These are phyloP conservation scores for Pao palembangensis DNA, from an alignment of 2,113 vertebrate genomes.

Conservation along the genomic window DNA sequence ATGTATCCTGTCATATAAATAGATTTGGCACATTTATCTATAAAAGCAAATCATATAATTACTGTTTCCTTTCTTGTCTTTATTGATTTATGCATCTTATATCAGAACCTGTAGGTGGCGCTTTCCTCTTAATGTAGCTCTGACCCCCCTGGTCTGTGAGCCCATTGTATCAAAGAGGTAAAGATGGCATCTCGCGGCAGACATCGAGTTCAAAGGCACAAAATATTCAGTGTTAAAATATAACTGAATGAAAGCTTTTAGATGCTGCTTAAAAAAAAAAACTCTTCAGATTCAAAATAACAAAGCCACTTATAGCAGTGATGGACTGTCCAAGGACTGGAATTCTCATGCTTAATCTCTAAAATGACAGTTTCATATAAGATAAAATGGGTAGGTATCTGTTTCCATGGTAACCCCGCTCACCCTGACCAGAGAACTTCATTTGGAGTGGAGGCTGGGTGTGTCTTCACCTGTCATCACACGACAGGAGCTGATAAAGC, in stretches of 20 bases:
- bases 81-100: background rate
- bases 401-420: slow-evolving; percentile 27
- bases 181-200: slow-evolving; percentile 62
- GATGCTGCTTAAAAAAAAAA: background rate
- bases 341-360: background rate
- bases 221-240: slow-evolving; percentile 54
- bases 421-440: background rate
- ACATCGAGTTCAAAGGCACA: slow-evolving; percentile 57
- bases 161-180: slow-evolving; percentile 57
- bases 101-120: slow-evolving; percentile 57
- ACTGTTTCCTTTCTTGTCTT: too few species aligned
- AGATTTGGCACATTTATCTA: too few species aligned
- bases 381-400: slow-evolving; percentile 2
- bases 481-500: slow-evolving; percentile 21
- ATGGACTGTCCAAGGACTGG: background rate
- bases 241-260: slow-evolving; percentile 32
- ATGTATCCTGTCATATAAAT: too few species aligned
- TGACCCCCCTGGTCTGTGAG: slow-evolving; percentile 52
- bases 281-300: too few species aligned
- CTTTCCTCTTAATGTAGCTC: slow-evolving; percentile 45
- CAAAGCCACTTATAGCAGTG: too few species aligned
- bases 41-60: too few species aligned
- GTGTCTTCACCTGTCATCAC: slow-evolving; percentile 36
- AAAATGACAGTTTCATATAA: background rate
- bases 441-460: slow-evolving; percentile 15